Evolutionary conservation across 2,797 vertebrate genomes (phyloP), one percentile per base, ranked within the genome.

Genomic region (Gadopsis bispinosus): DNA sequence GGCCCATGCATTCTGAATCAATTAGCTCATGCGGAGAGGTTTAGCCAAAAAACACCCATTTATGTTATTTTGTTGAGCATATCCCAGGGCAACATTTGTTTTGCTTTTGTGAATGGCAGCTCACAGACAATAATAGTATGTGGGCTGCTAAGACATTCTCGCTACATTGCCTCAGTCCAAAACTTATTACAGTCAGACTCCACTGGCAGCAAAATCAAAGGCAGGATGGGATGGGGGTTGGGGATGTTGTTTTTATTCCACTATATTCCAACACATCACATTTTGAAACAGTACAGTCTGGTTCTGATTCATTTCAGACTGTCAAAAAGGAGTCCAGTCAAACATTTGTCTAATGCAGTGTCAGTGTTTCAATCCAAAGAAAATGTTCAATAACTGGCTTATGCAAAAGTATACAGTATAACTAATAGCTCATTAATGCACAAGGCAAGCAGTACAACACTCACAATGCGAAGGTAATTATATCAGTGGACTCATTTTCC

Each of bases 111-210:
- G 86, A 92, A 93, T 86, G 88, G 84, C 67, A 72, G 79, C 75
- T 92, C 80, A 45, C 39, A 80, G 81, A 93, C 89, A 93, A 93
- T 87, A 86, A 93, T 87, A 86, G 88, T 75, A 81, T 80, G 86
- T 85, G 84, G 89, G 83, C 79, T 7, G 56, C 78, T 77, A 50
- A 86, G 73, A 86, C 87, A 85, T 85, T 87, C 85, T 67, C 62
- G 19, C 74, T 82, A 76, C 77, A 88, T 81, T 55, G 83, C 80
- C 81, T 69, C 39, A 20, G 71, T 89, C 81, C 81, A 90, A 88
- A 91, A 92, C 86, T 77, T 90, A 88, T 93, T 95, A 91, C 83
- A 91, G 77, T 88, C 83, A 83, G 87, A 89, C 81, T 86, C 83
- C 45, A 50, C 85, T 93, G 93, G 92, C 90, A 90, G 81, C 3